Evolutionary conservation across 92 coral and sea anemone genomes (phyloP), one percentile per base, ranked within the genome.

Genomic region (Phenganax stokvisi): DNA sequence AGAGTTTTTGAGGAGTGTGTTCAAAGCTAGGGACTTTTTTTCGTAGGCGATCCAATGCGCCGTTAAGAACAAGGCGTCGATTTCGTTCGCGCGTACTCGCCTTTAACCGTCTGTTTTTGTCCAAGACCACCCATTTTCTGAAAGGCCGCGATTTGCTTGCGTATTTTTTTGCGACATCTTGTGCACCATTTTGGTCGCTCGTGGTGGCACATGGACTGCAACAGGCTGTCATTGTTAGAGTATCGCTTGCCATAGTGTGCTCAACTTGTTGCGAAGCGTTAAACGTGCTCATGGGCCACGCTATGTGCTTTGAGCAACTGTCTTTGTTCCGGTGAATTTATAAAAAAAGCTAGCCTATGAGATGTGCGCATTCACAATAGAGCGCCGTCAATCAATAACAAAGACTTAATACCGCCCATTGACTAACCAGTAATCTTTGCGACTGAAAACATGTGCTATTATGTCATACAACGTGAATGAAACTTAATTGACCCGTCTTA

Each of bases 1-100:
- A 93, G 10, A 93, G 92, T 88, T 93, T 93, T 75, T 93, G 98
- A 5, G 98, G 97, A 56, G 91, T 93, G 56, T 93, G 98, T 68
- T 93, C 98, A 53, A 93, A 93, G 83, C 98, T 91, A 8, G 98
- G 98, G 0, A 93, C 98, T 47, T 92, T 93, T 84, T 93, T 93
- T 11, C 98, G 84, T 37, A 93, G 73, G 9, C 89, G 87, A 75
- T 93, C 98, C 70, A 93, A 77, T 8, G 98, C 98, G 87, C 86
- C 92, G 88, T 93, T 93, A 73, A 93, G 69, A 83, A 93, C 98
- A 83, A 91, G 98, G 52, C 98, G 75, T 16, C 98, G 84, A 68
- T 93, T 93, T 56, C 98, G 82, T 59, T 93, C 98, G 37, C 98
- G 76, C 37, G 98, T 97, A 75, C 98, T 93, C 0, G 98, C 98